Base-by-base conservation (phyloP, 2,113 vertebrate genomes). In the Nannobrachium achirus region DNA sequence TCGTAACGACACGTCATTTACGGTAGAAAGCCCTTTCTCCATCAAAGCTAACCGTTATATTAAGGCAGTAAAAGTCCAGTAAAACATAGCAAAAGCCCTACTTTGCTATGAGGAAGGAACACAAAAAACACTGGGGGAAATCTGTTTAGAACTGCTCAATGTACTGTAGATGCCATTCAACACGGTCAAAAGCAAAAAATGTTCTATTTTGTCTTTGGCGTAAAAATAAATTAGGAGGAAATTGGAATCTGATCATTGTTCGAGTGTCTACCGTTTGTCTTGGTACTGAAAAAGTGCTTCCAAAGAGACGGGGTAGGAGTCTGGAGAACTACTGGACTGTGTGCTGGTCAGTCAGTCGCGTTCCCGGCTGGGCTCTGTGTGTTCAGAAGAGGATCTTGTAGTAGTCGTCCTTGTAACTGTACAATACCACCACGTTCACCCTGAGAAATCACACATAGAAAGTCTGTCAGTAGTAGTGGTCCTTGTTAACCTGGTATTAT, bases 361-460 rank as follows among this genome's bases (percentile, higher is more conserved):
- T 8, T 10, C 15, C 51, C 10, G 49, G 7, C 18, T 10, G 1
- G 16, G 4, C 11, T 55, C 19, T 49, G 39, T 55, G 50, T 55
- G 68, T 60, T 92, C 93, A 99, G 63, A 98, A 92, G 18, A 98
- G 91, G 84, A 96, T 92, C 91, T 96, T 96, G 89, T 96, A 97
- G 83, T 95, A 96, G 78, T 99, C 98, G 0, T 98, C 96, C 86
- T 89, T 93, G 87, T 97, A 98, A 89, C 96, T 98, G 87, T 98
- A 99, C 50, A 98, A 90, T 71, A 98, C 91, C 41, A 99, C 92
- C 16, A 95, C 89, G 6, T 94, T 91, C 73, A 96, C 92, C 86
- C 98, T 99, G 91, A 14, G 85, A 92, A 48, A 71, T 39, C 13
- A 82, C 0, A 76, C 67, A 68, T n/a, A n/a, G n/a, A 82, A 77